These are phyloP conservation scores for Danio rerio DNA, from an alignment of 2,113 vertebrate genomes.

Conservation along the genomic window GRCz12tu NC_133187.1:18535501-18536000, in stretches of 20 bases:
- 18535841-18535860: conserved; percentile 75
- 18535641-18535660: neutral
- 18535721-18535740: too few relatives aligned
- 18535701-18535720: too few relatives aligned
- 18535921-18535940: conserved; percentile 88
- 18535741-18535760: too few relatives aligned
- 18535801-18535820: conserved; percentile 89
- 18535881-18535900: conserved; percentile 60
- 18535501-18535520: conserved; percentile 83
- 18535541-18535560: conserved; percentile 85
- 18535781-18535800: conserved; percentile 88
- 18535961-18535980: neutral
- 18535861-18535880: conserved; percentile 80
- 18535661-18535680: too few relatives aligned
- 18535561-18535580: conserved; percentile 83
- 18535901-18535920: conserved; percentile 84
- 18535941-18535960: conserved; percentile 65
- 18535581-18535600: conserved; percentile 83
- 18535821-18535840: conserved; percentile 85
- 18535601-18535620: conserved; percentile 54
- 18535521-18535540: conserved; percentile 78
- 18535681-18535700: too few relatives aligned
- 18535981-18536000: too few relatives aligned
- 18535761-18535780: too few relatives aligned
- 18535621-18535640: neutral